phyloP scores from a whole-genome alignment of 2,113 vertebrate genomes.

The Poicephalus meyeri region DNA sequence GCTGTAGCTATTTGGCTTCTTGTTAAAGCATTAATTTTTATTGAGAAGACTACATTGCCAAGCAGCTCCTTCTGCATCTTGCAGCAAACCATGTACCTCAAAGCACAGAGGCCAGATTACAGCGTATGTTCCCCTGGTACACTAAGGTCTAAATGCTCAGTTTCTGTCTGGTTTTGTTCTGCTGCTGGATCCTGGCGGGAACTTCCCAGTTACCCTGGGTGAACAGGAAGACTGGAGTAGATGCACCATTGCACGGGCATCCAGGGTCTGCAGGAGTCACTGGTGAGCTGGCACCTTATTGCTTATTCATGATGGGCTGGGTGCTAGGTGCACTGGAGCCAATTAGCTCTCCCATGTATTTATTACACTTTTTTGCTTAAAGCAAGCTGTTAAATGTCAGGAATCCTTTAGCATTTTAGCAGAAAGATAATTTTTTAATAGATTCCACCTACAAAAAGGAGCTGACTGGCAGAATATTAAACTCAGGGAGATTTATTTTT shows the following conservation, averaged over 20 bases:
- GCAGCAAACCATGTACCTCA: background rate
- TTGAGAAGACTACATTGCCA: conserved; percentile 20
- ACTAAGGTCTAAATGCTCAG: background rate
- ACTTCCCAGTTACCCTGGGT: background rate
- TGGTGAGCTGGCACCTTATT: background rate
- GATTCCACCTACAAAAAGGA: conserved; percentile 62
- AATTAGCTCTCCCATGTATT: conserved; percentile 54
- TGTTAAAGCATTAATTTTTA: conserved; percentile 66
- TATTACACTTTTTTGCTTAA: conserved; percentile 45
- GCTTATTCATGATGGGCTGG: background rate
- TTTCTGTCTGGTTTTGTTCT: conserved; percentile 18
- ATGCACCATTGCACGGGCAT: background rate
- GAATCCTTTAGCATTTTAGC: conserved; percentile 60
- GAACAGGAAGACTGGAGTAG: background rate
- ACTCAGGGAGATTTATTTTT: conserved; percentile 60
- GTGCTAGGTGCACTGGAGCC: conserved; percentile 18
- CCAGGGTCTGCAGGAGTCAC: background rate
- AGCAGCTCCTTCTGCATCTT: background rate
- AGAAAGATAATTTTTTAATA: conserved; percentile 63
- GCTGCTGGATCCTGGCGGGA: background rate
- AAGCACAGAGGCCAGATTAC: background rate
- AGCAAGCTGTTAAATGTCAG: conserved; percentile 65
- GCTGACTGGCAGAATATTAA: conserved; percentile 56
- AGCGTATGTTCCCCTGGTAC: accelerated
- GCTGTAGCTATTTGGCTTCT: conserved; percentile 59